Evolutionary conservation across 2,113 vertebrate genomes (phyloP).

Genomic region (Tragulus kanchil): DNA sequence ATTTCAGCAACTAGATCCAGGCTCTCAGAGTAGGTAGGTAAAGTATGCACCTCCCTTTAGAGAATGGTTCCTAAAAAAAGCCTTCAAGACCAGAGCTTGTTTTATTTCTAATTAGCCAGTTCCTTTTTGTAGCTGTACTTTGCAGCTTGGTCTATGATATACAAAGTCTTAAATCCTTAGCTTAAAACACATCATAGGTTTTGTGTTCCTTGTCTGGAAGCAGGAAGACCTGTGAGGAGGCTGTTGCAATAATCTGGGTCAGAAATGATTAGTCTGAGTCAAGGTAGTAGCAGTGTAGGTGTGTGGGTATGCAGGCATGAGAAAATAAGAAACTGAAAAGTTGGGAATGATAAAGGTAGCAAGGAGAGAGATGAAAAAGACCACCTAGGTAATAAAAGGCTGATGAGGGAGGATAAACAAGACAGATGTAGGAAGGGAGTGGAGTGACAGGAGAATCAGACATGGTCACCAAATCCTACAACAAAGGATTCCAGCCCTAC

Average conservation of each 20-base stretch:
- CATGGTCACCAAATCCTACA: not conserved
- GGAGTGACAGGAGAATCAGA: not conserved
- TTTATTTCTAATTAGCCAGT: not conserved
- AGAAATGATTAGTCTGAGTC: slow-evolving; percentile 27
- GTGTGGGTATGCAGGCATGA: not conserved
- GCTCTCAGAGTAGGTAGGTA: not conserved
- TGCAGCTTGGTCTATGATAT: not conserved
- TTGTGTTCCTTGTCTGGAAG: not conserved
- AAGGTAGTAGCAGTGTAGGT: not conserved
- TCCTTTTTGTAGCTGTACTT: not conserved
- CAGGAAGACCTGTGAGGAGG: not conserved
- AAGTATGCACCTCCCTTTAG: not conserved
- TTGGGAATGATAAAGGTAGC: not conserved
- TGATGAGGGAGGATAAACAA: not conserved
- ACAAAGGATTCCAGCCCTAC: not conserved
- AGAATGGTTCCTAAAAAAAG: slow-evolving; percentile 25
- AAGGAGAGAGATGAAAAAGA: not conserved
- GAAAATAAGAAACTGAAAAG: not conserved
- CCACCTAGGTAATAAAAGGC: not conserved
- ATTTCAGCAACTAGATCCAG: slow-evolving; percentile 18
- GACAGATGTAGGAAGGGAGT: not conserved
- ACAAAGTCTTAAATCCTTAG: slow-evolving; percentile 5
- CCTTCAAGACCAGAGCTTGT: not conserved
- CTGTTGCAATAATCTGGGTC: not conserved
- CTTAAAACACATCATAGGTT: slow-evolving; percentile 9